Base-by-base conservation (phyloP, 2,888 invertebrate species). In the Hydraecia micacea region DNA sequence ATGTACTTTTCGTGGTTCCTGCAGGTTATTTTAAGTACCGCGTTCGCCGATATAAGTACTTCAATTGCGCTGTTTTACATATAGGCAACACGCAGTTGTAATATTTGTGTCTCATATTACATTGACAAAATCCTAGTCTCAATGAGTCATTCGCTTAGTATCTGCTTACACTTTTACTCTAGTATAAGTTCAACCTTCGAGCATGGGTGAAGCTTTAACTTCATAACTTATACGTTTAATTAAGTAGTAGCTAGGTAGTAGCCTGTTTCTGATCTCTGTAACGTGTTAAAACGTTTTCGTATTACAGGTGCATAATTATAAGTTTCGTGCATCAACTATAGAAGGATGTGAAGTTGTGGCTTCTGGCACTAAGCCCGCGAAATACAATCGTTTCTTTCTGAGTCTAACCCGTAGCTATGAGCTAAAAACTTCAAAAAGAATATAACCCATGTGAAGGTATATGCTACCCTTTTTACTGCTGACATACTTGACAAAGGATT, bases 401-500 rank as follows among this genome's bases (percentile, higher is more conserved):
- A 21, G 32, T 39, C 1, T 60, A 18, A 39, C 25, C 15, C 36
- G 49, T 6, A 46, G 21, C 46, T 49, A 63, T 2, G 11, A 68
- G 13, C 13, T 25, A 5, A 39, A 60, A 58, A 18, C 28, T 76
- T 58, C 8, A 65, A 63, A 62, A 71, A 46, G 4, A 39, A 39
- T 21, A 18, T 39, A 28, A 65, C 28, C 11, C 28, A 18, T 28
- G 52, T 65, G 7, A 46, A 63, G n/a, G 49, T 15, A 36, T 28
- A 68, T n/a, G 55, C 68, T 62, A 63, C 69, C 60, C 49, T 25
- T 75, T 71, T 76, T 72, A 73, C 68, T 68, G 18, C 55, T 52
- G 62, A 85, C 79, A 68, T 80, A 83, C 86, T 86, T 78, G 75
- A 88, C 86, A 89, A 87, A 87, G 81, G 81, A 87, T 86, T 79